phyloP scores from a whole-genome alignment of 1,140 invertebrate species.

The Chionoecetes opilio region DNA sequence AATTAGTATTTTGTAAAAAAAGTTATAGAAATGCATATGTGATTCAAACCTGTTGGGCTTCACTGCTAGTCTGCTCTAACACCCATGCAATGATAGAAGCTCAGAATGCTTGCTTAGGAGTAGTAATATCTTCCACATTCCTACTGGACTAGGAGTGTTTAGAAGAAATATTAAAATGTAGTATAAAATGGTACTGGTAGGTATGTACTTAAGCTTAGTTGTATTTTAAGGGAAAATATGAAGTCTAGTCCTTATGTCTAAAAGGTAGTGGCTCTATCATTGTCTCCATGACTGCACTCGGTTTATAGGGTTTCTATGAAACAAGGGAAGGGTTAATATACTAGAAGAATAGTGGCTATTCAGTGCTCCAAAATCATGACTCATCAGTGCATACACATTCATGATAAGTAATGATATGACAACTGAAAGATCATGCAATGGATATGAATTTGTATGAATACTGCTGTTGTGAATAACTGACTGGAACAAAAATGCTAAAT shows the following conservation, averaged over 20 bases:
- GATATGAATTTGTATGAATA: no score
- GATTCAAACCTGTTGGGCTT: not conserved
- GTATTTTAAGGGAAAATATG: not conserved
- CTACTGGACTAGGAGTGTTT: slow-evolving; percentile 75
- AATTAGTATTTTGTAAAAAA: not conserved
- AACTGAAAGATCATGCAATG: no score
- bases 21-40: no score
- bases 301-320: not conserved
- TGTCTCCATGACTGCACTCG: not conserved
- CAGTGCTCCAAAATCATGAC: no score
- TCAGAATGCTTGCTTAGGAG: slow-evolving; percentile 63
- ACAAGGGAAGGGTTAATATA: no score
- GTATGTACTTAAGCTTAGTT: slow-evolving; percentile 3
- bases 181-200: not conserved
- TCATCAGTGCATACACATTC: no score
- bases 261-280: not conserved
- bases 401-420: no score
- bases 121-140: slow-evolving; percentile 65
- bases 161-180: slow-evolving; percentile 40
- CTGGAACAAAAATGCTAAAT: no score
- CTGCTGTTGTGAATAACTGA: no score
- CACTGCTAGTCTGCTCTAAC: slow-evolving; percentile 1
- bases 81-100: slow-evolving; percentile 63
- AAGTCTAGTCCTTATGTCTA: slow-evolving; percentile 31
- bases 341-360: not conserved